Evolutionary conservation across 2,888 invertebrate species (phyloP).

Genomic region (Drosophila falleni): DNA sequence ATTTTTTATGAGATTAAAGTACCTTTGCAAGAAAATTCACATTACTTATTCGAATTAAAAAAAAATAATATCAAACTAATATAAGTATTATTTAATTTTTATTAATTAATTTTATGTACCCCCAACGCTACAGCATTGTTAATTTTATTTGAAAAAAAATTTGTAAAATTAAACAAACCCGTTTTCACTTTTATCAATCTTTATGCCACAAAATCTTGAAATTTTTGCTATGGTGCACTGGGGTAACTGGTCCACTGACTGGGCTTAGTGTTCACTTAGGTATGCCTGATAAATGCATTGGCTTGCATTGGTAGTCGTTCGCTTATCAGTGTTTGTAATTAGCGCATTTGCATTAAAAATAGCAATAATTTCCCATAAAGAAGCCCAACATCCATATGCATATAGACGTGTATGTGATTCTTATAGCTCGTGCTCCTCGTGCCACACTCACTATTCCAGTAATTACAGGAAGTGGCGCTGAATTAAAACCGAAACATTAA

Average conservation of each 20-base stretch:
- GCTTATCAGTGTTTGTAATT: constrained; percentile 81
- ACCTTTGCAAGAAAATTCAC: too few relatives aligned
- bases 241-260: constrained; percentile 24
- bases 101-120: too few relatives aligned
- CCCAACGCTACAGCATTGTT: too few relatives aligned
- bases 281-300: constrained; percentile 71
- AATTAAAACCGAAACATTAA: constrained; percentile 75
- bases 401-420: constrained; percentile 1
- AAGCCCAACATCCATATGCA: constrained; percentile 59
- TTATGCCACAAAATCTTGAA: background rate
- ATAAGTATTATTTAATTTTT: too few relatives aligned
- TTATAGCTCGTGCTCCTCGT: constrained; percentile 12
- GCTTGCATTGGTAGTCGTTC: constrained; percentile 39
- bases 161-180: background rate
- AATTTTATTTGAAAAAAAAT: too few relatives aligned
- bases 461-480: constrained; percentile 74
- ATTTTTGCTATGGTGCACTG: background rate
- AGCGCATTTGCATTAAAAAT: constrained; percentile 82
- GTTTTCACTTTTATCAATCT: background rate
- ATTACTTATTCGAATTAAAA: too few relatives aligned
- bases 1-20: background rate
- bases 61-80: too few relatives aligned
- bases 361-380: constrained; percentile 80
- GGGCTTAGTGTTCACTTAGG: constrained; percentile 39
- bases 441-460: constrained; percentile 42